These are phyloP conservation scores for Diaprepes abbreviatus DNA, from an alignment of 2,888 invertebrate genomes.

Conservation along the genomic window DNA sequence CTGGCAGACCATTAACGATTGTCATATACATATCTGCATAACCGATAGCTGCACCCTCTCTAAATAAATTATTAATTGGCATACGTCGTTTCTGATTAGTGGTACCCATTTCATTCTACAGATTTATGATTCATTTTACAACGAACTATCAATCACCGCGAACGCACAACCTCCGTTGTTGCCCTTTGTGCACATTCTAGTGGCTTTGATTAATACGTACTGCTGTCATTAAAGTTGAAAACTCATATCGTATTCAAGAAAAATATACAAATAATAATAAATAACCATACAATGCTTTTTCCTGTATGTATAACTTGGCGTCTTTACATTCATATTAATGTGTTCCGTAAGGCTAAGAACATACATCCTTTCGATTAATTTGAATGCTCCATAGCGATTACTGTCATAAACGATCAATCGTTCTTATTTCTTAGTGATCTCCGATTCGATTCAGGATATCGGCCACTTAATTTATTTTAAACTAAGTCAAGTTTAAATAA, in stretches of 20 bases:
- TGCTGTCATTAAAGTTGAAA: constrained; percentile 49
- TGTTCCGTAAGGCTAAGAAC: constrained; percentile 38
- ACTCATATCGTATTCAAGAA: constrained; percentile 52
- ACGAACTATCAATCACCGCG: constrained; percentile 51
- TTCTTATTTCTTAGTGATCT: constrained; percentile 32
- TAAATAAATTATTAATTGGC: constrained; percentile 56
- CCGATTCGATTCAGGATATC: constrained; percentile 39
- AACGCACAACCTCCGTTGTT: constrained; percentile 34
- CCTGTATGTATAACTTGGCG: constrained; percentile 52
- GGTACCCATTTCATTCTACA: constrained; percentile 49
- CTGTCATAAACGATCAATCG: constrained; percentile 42
- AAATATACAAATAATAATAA: constrained; percentile 54
- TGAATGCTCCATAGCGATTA: constrained; percentile 39
- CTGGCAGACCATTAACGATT: constrained; percentile 47
- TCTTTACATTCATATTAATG: constrained; percentile 51
- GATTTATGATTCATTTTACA: constrained; percentile 56
- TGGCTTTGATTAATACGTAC: constrained; percentile 51
- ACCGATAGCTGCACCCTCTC: constrained; percentile 48
- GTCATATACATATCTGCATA: constrained; percentile 47
- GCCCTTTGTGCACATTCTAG: constrained; percentile 49
- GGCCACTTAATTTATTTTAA: constrained; percentile 22
- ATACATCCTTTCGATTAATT: constrained; percentile 44
- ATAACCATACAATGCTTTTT: constrained; percentile 55
- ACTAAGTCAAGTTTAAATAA: constrained; percentile 29
- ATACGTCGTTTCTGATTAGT: constrained; percentile 52